Base-by-base conservation (phyloP, 2,113 vertebrate genomes). In the Nibea albiflora region DNA sequence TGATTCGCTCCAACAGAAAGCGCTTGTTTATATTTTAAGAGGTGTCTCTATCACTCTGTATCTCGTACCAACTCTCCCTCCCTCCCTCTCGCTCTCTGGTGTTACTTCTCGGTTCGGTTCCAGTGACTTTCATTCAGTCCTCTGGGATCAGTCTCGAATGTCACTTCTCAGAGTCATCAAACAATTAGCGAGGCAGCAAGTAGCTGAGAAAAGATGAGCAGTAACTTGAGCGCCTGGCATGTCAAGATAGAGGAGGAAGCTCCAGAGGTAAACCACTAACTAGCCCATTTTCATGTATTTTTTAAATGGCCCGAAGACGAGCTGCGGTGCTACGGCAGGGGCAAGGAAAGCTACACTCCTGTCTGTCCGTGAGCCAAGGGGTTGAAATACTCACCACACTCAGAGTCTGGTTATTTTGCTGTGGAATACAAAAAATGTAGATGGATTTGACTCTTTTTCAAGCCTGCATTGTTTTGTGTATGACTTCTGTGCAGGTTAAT, bases 211-310 rank as follows among this genome's bases (percentile, higher is more conserved):
- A 76, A 73, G 67, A 80, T 24, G 68, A 79, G 76, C 71, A 66
- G 90, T 79, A 90, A 91, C 84, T 75, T 22, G 89, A 89, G 84
- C 81, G 53, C 4, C 63, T 61, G 77, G 20, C 69, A 62, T 8
- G 28, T 70, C 70, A 22, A 39, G 80, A 68, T 28, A 53, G 63
- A 77, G 49, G 69, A 61, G 14, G 73, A 78, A 1, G n/a, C 56
- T 54, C 62, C 26, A 35, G 46, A 78, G 46, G 76, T 63, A 12
- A 39, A 24, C 65, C 14, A 19, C 47, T 39, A 77, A 85, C 22
- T 8, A 22, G 31, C 31, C 10, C 26, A 26, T 76, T 88, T 79
- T 79, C 89, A 90, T 89, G 80, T 64, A 81, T 87, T 85, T 80
- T 82, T 88, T 54, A 90, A 39, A 83, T 67, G 78, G 63, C 49